Conservation (phyloP, 1,140 invertebrate species). For the Ectropis grisescens region DNA sequence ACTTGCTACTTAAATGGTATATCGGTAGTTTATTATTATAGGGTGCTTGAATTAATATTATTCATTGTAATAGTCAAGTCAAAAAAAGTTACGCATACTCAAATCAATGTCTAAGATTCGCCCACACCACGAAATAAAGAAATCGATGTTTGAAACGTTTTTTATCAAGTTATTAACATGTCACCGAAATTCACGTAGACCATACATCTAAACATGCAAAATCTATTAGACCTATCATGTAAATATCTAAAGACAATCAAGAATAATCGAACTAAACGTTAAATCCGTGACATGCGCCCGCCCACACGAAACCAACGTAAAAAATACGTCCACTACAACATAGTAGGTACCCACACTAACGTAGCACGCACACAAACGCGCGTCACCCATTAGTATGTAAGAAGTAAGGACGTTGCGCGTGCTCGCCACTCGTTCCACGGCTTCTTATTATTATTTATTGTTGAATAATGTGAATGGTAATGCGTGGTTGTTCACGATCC, state of each 20-base stretch:
- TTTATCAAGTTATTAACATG: too few species aligned
- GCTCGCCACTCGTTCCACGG: constrained; percentile 63
- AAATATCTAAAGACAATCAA: constrained; percentile 60
- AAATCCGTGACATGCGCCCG: constrained; percentile 56
- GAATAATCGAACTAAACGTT: constrained; percentile 48
- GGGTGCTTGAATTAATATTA: too few species aligned
- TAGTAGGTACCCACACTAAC: constrained; percentile 32
- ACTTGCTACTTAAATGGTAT: too few species aligned
- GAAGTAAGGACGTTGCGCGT: constrained; percentile 47
- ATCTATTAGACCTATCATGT: too few species aligned
- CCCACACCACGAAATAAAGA: too few species aligned
- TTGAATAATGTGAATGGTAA: constrained; percentile 70
- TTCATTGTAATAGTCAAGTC: too few species aligned
- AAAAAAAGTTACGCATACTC: too few species aligned
- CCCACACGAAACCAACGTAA: constrained; percentile 44
- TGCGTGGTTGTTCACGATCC: constrained; percentile 67
- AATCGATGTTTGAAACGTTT: too few species aligned
- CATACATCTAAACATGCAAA: too few species aligned
- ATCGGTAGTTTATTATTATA: too few species aligned
- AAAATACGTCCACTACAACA: constrained; percentile 34
- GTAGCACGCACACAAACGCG: constrained; percentile 29
- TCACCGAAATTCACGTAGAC: too few species aligned
- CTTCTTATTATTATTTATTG: constrained; percentile 70
- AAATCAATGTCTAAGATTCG: too few species aligned
- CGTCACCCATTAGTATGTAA: constrained; percentile 51